These are phyloP conservation scores for Prionailurus viverrinus DNA, from an alignment of 2,113 vertebrate genomes.

Conservation along the genomic window DNA sequence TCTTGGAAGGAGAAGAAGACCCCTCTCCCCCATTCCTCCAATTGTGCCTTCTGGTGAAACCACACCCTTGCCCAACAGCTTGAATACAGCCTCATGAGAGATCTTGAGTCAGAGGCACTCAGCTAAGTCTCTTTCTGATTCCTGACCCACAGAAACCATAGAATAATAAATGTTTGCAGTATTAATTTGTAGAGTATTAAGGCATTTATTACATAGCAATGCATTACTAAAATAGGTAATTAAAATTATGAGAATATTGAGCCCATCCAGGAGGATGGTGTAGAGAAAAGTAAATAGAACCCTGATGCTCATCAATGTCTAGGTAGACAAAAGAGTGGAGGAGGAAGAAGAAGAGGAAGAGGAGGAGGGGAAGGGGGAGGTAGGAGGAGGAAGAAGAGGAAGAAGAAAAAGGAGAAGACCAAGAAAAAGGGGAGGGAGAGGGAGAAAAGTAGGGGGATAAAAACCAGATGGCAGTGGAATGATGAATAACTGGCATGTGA, in stretches of 20 bases:
- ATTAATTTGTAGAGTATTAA: not conserved
- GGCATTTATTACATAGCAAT: not conserved
- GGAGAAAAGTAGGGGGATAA: not conserved
- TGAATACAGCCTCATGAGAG: not conserved
- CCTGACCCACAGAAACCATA: not conserved
- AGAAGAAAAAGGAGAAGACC: too few species aligned
- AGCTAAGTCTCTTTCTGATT: not conserved
- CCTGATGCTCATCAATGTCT: not conserved
- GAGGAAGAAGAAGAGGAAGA: too few species aligned
- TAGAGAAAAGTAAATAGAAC: not conserved
- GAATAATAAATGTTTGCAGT: not conserved
- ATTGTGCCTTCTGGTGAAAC: not conserved
- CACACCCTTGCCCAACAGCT: not conserved
- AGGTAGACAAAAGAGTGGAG: not conserved
- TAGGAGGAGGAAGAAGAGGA: too few species aligned
- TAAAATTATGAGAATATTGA: constrained; percentile 20
- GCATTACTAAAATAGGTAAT: not conserved
- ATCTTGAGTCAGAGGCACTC: not conserved
- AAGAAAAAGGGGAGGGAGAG: too few species aligned
- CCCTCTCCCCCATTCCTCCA: not conserved
- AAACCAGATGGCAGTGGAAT: not conserved
- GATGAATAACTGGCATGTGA: not conserved
- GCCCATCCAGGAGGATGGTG: not conserved
- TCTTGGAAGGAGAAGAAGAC: not conserved
- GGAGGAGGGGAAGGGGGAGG: too few species aligned